Evolutionary conservation across 92 coral and sea anemone species (phyloP), one percentile per base, ranked within the genome.

Genomic region (Diadumene lineata): DNA sequence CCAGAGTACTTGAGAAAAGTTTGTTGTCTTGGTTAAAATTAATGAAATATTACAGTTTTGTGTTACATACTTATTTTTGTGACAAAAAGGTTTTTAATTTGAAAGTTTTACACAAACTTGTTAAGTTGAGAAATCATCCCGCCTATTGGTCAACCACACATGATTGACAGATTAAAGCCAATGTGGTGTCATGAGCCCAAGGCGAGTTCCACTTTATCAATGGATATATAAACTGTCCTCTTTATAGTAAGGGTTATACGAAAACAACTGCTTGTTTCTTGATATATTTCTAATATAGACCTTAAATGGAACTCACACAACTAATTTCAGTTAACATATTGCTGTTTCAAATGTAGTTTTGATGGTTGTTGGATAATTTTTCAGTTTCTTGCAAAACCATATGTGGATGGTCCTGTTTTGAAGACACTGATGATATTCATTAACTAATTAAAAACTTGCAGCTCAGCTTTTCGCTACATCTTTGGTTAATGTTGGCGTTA

Each of bases 91-190:
- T 26, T 58, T n/a, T 62, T 62, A 30, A 28, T 28, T 62, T 31
- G 19, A 58, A 31, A 21, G 29, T 28, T 28, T 30, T 2, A 13
- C 29, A 31, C 68, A 28, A 62, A 62, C 68, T 62, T 31, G 68
- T 43, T 62, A 62, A 62, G 43, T 62, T 62, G 68, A 23, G 21
- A 58, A 51, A 51, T 53, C 60, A 17, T n/a, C 43, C 74, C 60
- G 50, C 30, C 24, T 19, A 48, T 61, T 64, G 81, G 81, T 10
- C 27, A 53, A 32, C 53, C 23, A 51, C 53, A 53, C 23, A 48
- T 77, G 81, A 77, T 78, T 78, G 82, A 78, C 82, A 68, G 69
- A 24, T 78, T 11, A 30, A 34, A 74, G 66, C 70, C 60, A 61
- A 66, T 56, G 31, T 0, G 66, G 29, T 78, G 82, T 38, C 82